Conservation (phyloP, 1,140 invertebrate species). For the Eriosoma lanigerum region DNA sequence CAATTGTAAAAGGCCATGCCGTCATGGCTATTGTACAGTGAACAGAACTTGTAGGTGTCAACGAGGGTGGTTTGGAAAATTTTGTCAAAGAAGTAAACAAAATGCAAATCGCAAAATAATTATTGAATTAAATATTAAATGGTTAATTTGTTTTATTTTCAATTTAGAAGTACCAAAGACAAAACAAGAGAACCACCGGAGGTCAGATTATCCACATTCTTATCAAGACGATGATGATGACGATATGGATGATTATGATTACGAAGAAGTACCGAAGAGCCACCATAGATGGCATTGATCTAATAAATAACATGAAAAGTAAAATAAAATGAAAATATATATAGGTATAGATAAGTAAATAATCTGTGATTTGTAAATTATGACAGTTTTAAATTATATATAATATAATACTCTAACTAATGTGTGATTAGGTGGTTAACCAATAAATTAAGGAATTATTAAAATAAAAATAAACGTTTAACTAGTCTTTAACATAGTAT, state of each 20-base stretch:
- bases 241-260: conserved; percentile 27
- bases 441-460: neutral
- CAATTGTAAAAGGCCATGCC: conserved; percentile 50
- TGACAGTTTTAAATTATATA: neutral
- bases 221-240: conserved; percentile 17
- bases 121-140: neutral
- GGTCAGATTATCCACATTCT: conserved; percentile 7
- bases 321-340: no score
- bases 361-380: conserved; percentile 38
- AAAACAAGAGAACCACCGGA: neutral
- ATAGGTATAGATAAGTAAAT: conserved; percentile 13
- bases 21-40: conserved; percentile 51
- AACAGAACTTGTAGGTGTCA: conserved; percentile 49
- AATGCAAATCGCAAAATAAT: neutral
- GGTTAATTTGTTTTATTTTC: neutral
- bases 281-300: conserved; percentile 16
- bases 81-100: conserved; percentile 51
- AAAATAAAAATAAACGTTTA: neutral
- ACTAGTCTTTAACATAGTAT: neutral
- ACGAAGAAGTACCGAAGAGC: conserved; percentile 18
- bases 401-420: neutral
- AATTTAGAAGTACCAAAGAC: conserved; percentile 11
- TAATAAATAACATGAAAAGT: neutral
- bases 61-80: conserved; percentile 52
- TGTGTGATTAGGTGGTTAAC: neutral